phyloP scores from a whole-genome alignment of 2,797 vertebrate species.

The Micropoecilia bifurca region DNA sequence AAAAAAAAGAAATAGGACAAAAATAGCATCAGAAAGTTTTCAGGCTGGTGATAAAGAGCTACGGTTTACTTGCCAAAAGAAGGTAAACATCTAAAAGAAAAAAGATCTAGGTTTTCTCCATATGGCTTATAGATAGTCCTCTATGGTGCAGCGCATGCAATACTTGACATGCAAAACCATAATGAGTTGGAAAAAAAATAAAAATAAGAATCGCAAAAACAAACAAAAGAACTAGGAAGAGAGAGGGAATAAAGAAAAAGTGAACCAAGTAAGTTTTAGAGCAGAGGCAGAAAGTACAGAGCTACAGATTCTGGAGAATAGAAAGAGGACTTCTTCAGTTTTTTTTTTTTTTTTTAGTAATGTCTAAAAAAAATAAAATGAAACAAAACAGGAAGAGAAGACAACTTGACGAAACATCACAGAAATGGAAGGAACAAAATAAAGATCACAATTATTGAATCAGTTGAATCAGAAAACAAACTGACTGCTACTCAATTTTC shows the following conservation, averaged over 20 bases:
- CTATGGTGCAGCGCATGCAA: constrained; percentile 99
- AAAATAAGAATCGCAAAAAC: constrained; percentile 72
- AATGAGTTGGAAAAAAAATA: constrained; percentile 84
- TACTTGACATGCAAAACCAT: constrained; percentile 96
- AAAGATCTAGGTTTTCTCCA: constrained; percentile 83
- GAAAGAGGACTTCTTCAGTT: constrained; percentile 82
- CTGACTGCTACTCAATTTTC: constrained; percentile 90
- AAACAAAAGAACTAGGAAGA: constrained; percentile 81
- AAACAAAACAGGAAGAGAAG: constrained; percentile 84
- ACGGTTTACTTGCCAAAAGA: constrained; percentile 83
- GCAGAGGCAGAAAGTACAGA: constrained; percentile 81
- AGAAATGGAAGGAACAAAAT: constrained; percentile 94
- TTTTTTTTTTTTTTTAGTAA: constrained; percentile 66
- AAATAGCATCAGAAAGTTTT: constrained; percentile 81
- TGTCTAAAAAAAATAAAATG: constrained; percentile 81
- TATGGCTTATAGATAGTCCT: constrained; percentile 91
- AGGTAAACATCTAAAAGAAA: constrained; percentile 86
- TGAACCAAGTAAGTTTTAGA: constrained; percentile 81
- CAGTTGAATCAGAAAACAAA: constrained; percentile 95
- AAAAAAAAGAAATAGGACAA: constrained; percentile 72
- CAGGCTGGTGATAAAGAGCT: constrained; percentile 63
- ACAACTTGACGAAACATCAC: constrained; percentile 93
- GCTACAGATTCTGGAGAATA: constrained; percentile 77
- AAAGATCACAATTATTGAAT: constrained; percentile 97
- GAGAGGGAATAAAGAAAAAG: constrained; percentile 79